These are phyloP conservation scores for Cardiocondyla obscurior DNA, from an alignment of 1,140 invertebrate species.

Conservation along the genomic window DNA sequence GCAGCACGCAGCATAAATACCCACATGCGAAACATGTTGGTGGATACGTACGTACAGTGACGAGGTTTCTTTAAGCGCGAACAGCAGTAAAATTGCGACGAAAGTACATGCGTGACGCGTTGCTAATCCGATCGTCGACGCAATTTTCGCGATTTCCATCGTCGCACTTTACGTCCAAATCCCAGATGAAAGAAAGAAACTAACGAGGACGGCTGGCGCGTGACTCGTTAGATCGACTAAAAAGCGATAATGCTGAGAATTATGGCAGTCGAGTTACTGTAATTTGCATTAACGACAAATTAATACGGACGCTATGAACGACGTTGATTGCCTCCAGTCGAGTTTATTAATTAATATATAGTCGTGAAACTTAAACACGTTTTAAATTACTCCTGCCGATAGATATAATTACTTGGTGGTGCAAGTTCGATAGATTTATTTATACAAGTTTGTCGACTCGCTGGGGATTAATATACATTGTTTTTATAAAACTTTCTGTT, in stretches of 20 bases:
- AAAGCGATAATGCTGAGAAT: slow-evolving; percentile 19
- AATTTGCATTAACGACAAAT: slow-evolving; percentile 25
- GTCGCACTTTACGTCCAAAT: background rate
- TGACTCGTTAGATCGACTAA: background rate
- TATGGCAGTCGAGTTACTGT: background rate
- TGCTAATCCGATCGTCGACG: background rate
- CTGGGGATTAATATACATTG: background rate
- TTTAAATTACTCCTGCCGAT: background rate
- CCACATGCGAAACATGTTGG: slow-evolving; percentile 49
- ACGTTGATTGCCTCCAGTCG: background rate
- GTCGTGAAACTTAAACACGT: too few relatives aligned
- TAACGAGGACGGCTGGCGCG: background rate
- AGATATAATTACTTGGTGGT: slow-evolving; percentile 5
- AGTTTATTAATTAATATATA: background rate
- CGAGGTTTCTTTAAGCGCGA: background rate
- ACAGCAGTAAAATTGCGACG: background rate
- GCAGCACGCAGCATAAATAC: slow-evolving; percentile 35
- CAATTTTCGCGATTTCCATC: background rate
- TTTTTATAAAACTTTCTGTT: background rate
- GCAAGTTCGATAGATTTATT: background rate
- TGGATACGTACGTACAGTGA: background rate
- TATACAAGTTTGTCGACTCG: background rate
- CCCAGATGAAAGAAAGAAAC: slow-evolving; percentile 2
- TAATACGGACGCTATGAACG: background rate
- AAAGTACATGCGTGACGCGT: background rate